Percentiles rank a stretch among this genome's conserved stretches.
Evolutionary conservation across 1,140 invertebrate genomes (phyloP).

Genomic region (Anastrepha obliqua): DNA sequence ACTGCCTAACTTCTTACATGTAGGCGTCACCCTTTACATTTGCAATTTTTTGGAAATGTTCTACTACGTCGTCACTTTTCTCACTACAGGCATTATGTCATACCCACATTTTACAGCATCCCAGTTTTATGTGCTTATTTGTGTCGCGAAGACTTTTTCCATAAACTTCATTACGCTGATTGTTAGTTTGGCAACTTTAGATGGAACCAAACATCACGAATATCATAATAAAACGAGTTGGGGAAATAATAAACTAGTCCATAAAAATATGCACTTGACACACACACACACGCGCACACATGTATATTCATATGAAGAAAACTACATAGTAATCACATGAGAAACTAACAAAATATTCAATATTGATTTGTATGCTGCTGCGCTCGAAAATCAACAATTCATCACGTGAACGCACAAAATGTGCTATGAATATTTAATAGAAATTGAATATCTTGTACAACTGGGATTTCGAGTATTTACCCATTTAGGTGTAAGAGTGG

Average conservation of each 20-base stretch:
- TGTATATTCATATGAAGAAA: background rate
- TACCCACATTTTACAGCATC: too few species aligned
- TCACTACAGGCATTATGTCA: too few species aligned
- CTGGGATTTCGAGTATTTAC: background rate
- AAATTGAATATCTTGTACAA: background rate
- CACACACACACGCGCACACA: background rate
- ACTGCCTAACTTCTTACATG: too few species aligned
- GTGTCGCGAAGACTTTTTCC: too few species aligned
- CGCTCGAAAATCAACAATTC: slow-evolving; percentile 35
- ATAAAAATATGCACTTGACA: background rate
- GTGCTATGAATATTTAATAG: background rate
- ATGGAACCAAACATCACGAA: too few species aligned
- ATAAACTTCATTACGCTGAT: too few species aligned
- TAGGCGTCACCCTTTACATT: too few species aligned
- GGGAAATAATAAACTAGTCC: background rate
- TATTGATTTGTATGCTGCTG: background rate
- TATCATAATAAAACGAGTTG: background rate
- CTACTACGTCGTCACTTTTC: too few species aligned
- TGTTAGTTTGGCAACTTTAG: too few species aligned
- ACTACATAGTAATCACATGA: background rate
- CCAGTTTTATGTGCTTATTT: too few species aligned
- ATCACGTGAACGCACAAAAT: background rate
- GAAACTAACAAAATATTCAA: background rate
- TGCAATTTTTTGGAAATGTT: too few species aligned
- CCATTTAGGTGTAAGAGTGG: too few species aligned